Base-by-base conservation (phyloP, 2,888 invertebrate species). In the Neoitamus cyanurus region DNA sequence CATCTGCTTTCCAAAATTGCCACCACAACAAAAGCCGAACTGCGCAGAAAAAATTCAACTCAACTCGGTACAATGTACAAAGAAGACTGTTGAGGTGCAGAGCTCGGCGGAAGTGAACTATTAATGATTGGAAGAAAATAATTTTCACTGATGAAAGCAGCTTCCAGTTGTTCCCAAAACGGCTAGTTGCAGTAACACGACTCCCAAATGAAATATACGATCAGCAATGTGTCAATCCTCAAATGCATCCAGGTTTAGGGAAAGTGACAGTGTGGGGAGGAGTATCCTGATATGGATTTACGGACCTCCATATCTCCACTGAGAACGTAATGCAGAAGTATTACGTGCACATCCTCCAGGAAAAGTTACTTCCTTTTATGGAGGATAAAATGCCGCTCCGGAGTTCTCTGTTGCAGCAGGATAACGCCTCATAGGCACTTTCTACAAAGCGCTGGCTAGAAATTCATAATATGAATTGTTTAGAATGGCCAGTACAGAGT, bases 51-150 rank as follows among this genome's bases (percentile, higher is more conserved):
- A n/a, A n/a, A n/a, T n/a, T n/a, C n/a, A n/a, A n/a, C n/a, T n/a
- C n/a, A n/a, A n/a, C n/a, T n/a, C n/a, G n/a, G n/a, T n/a, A n/a
- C n/a, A n/a, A n/a, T n/a, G n/a, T n/a, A n/a, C n/a, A n/a, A n/a
- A n/a, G n/a, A n/a, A n/a, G n/a, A n/a, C n/a, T n/a, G n/a, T n/a
- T n/a, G n/a, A n/a, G n/a, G n/a, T n/a, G n/a, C n/a, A n/a, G n/a
- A n/a, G n/a, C n/a, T n/a, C n/a, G n/a, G n/a, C n/a, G n/a, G n/a
- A n/a, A n/a, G n/a, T n/a, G n/a, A n/a, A n/a, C n/a, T n/a, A n/a
- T 31, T 31, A 5, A 31, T 5, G 9, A 37, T 37, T 37, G 37
- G 37, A 37, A 91, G 20, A 68, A 68, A 20, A 2, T 68, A 0
- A 20, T 68, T 4, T 68, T 37, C 7, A 5, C 37, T 9, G 37